Evolutionary conservation across 1,140 invertebrate species (phyloP), one percentile per base, ranked within the genome.

Genomic region (Camponotus vicinus): DNA sequence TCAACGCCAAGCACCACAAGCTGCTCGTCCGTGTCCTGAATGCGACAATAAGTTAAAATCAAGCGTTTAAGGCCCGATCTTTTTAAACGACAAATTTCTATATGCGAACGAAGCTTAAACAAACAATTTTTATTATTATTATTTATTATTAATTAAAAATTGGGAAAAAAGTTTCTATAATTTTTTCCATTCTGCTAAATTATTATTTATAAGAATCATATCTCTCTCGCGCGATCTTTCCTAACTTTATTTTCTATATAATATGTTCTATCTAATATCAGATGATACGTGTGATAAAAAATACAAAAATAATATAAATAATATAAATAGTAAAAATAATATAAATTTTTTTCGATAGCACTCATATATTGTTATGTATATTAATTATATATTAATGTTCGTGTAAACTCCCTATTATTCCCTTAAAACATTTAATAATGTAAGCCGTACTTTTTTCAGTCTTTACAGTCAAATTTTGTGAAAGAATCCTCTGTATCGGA

Each of bases 41-140:
- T 83, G 57, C 69, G 79, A 18, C 69, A 83, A 61, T 83, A 83
- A 83, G 79, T 75, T 83, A 59, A 75, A 75, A 83, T 73, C 69
- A 61, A 75, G 55, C 69, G 40, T 75, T 83, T 83, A 83, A 27
- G 57, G 55, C 55, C n/a, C 37, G 40, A 32, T 49, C 52, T 45
- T 42, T 70, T 55, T 42, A 27, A 4, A 21, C 34, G 40, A 9
- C 45, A 4, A 79, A n/a, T 67, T 40, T 52, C 3, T 49, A 49
- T 9, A 18, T 37, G 32, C 37, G 55, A 75, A 34, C 11, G 3
- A 52, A 32, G 13, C 8, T 32, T 55, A 37, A 45, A 32, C 5
- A 32, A 34, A 13, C 27, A 40, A 69, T 69, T 52, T n/a, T 69
- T 27, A 52, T 34, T 67, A 42, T 13, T 13, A 66, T 40, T 40